phyloP scores from a whole-genome alignment of 2,888 invertebrate genomes.

The Sthenelais limicola region DNA sequence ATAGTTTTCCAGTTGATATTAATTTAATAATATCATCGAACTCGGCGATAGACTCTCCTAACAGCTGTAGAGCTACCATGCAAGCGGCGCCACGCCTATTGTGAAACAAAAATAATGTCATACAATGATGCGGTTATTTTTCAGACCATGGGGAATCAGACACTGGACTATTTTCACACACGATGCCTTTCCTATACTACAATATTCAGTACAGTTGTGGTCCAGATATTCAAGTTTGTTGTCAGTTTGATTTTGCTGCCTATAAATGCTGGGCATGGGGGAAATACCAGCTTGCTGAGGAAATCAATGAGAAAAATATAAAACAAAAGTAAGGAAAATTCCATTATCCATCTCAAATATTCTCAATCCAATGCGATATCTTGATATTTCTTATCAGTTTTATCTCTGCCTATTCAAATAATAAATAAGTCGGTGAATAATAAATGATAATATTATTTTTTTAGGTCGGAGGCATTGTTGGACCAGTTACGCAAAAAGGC shows the following conservation, averaged over 20 bases:
- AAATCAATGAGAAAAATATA: neutral
- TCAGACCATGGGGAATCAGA: slow-evolving; percentile 47
- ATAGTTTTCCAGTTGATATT: too few relatives aligned
- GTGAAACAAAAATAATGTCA: too few relatives aligned
- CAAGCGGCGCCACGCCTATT: too few relatives aligned
- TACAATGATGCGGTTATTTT: too few relatives aligned
- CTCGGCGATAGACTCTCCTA: too few relatives aligned
- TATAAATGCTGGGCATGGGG: slow-evolving; percentile 50
- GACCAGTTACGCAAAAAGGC: slow-evolving; percentile 91
- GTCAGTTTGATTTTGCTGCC: slow-evolving; percentile 74
- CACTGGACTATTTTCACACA: slow-evolving; percentile 83
- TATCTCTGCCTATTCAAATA: too few relatives aligned
- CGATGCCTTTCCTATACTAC: slow-evolving; percentile 94
- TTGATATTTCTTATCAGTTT: too few relatives aligned
- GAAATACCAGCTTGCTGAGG: slow-evolving; percentile 30
- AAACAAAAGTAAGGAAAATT: slow-evolving; percentile 1
- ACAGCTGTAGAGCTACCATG: too few relatives aligned
- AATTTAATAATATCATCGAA: too few relatives aligned
- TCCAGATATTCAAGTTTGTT: slow-evolving; percentile 83
- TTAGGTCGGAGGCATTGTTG: slow-evolving; percentile 77
- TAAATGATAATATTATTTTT: neutral
- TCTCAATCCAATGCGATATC: too few relatives aligned
- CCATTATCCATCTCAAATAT: neutral
- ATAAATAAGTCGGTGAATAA: too few relatives aligned
- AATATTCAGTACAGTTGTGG: slow-evolving; percentile 95